These are phyloP conservation scores for Poeciliopsis paucimaculata DNA, from an alignment of 2,797 vertebrate genomes.

Conservation along the genomic window DNA sequence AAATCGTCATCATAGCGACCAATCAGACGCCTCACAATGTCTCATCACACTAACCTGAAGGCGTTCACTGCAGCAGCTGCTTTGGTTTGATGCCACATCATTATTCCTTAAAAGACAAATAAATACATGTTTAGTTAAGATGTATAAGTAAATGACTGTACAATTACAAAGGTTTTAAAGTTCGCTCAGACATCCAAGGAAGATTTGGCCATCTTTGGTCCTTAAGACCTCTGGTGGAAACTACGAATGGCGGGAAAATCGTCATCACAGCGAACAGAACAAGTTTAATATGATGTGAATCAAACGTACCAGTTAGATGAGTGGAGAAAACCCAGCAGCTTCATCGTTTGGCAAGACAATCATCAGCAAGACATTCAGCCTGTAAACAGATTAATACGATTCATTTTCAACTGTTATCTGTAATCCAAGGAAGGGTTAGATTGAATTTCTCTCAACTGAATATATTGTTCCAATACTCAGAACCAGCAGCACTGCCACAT, in stretches of 20 bases:
- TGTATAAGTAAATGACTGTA: neutral
- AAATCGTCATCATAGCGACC: constrained; percentile 74
- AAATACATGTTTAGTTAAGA: neutral
- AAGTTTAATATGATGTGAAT: neutral
- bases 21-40: neutral
- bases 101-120: neutral
- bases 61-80: neutral
- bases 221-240: constrained; percentile 88
- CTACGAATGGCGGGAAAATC: constrained; percentile 90
- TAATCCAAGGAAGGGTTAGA: too few species aligned
- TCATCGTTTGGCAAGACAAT: neutral
- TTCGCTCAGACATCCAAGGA: constrained; percentile 91
- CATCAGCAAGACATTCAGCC: neutral
- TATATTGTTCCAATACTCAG: too few species aligned
- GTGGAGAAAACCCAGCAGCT: neutral
- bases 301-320: neutral
- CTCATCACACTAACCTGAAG: neutral
- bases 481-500: too few species aligned
- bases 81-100: neutral
- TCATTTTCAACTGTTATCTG: neutral
- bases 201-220: constrained; percentile 80
- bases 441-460: too few species aligned
- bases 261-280: constrained; percentile 67
- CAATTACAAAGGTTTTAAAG: neutral
- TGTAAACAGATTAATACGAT: neutral